Percentiles rank a stretch among this genome's conserved stretches.
Conservation (phyloP, 2,113 vertebrate genomes). For the Atrichornis clamosus region DNA sequence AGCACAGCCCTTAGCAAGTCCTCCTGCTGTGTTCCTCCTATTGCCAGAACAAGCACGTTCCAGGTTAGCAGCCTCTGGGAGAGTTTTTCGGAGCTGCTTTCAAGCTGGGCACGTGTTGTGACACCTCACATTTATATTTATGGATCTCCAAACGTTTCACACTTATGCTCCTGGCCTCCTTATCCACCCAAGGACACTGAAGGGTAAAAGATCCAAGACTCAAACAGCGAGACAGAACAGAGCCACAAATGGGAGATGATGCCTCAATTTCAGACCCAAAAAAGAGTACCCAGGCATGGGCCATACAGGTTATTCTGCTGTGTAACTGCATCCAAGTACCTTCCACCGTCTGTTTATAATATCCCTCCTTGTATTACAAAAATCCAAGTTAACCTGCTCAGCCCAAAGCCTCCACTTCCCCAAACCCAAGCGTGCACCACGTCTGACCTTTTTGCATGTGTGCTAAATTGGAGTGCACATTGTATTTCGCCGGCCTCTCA, state of each 20-base stretch:
- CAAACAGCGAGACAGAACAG: background rate
- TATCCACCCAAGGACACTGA: background rate
- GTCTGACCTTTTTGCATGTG: constrained; percentile 50
- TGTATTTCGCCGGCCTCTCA: constrained; percentile 9
- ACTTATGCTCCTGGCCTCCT: background rate
- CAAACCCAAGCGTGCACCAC: background rate
- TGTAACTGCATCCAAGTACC: background rate
- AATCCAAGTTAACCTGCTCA: background rate
- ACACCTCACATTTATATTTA: background rate
- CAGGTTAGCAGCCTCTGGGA: background rate
- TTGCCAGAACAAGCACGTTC: background rate
- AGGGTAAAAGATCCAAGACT: background rate
- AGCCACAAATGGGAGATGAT: background rate
- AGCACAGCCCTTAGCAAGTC: background rate
- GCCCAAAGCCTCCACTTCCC: background rate
- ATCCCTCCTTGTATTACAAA: background rate
- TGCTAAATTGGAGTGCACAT: constrained; percentile 25
- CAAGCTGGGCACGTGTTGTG: background rate
- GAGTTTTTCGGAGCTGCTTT: background rate
- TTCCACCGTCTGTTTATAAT: background rate
- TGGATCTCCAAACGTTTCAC: background rate
- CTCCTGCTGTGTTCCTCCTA: background rate
- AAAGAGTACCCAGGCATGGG: background rate
- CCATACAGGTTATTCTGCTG: background rate
- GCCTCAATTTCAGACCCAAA: background rate